phyloP scores from a whole-genome alignment of 2,797 vertebrate species.

The Trematomus bernacchii region DNA sequence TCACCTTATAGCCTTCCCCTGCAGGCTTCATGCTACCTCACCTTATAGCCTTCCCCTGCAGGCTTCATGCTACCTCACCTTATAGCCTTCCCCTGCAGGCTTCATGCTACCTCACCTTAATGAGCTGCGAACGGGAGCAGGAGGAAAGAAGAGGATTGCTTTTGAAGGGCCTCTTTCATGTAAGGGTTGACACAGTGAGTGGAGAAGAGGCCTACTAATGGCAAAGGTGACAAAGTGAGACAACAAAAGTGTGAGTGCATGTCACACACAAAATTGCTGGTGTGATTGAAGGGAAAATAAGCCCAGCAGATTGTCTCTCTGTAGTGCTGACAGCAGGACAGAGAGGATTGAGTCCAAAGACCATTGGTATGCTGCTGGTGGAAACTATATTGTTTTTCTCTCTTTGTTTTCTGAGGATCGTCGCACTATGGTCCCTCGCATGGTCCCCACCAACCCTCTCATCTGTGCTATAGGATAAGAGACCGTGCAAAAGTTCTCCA shows the following conservation, averaged over 20 bases:
- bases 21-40: too few relatives aligned
- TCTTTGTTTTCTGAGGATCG: constrained; percentile 24
- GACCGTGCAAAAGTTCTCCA: constrained; percentile 11
- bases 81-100: too few relatives aligned
- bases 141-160: constrained; percentile 47
- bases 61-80: too few relatives aligned
- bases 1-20: too few relatives aligned
- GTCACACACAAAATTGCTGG: constrained; percentile 39
- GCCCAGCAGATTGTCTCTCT: constrained; percentile 41
- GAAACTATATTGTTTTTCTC: constrained; percentile 59
- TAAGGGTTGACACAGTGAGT: constrained; percentile 61
- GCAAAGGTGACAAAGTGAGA: constrained; percentile 66
- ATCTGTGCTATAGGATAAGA: constrained; percentile 20
- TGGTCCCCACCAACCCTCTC: constrained; percentile 23
- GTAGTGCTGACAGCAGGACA: constrained; percentile 40
- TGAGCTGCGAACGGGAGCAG: constrained; percentile 62
- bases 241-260: constrained; percentile 39
- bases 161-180: constrained; percentile 69
- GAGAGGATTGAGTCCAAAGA: constrained; percentile 74
- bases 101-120: constrained; percentile 69
- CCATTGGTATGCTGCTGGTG: constrained; percentile 44
- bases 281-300: constrained; percentile 61
- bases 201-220: constrained; percentile 61
- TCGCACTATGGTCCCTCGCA: neutral
- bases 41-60: too few relatives aligned